Percentiles rank a stretch among this genome's conserved stretches.
Evolutionary conservation across 1,140 invertebrate species (phyloP).

Genomic region (Ostrea denselamellosa): DNA sequence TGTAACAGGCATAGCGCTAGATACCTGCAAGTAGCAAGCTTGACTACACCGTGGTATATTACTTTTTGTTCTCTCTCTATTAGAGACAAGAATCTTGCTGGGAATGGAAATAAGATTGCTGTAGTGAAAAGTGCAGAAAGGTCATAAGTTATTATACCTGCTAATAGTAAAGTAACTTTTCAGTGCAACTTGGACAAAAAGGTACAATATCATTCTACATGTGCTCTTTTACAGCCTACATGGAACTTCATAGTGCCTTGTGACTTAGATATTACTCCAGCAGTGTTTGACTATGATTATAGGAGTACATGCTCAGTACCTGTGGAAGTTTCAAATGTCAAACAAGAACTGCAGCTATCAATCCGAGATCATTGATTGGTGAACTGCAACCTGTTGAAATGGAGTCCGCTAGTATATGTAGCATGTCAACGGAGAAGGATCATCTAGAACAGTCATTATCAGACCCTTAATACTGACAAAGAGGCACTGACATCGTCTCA

Average conservation of each 20-base stretch:
- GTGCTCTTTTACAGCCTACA: background rate
- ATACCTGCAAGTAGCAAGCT: conserved; percentile 28
- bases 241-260: background rate
- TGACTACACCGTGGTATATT: conserved; percentile 44
- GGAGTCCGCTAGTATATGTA: background rate
- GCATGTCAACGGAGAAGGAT: background rate
- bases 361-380: conserved; percentile 13
- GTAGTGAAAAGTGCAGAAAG: conserved; percentile 10
- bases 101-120: conserved; percentile 6
- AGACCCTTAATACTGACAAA: background rate
- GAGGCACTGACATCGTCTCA: background rate
- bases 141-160: conserved; percentile 24
- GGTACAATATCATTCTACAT: background rate
- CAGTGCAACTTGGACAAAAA: conserved; percentile 19
- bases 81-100: conserved; percentile 30
- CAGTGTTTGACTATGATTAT: background rate
- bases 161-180: conserved; percentile 19
- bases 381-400: conserved; percentile 17
- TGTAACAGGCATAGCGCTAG: conserved; percentile 9
- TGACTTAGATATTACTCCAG: conserved; percentile 13
- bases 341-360: background rate
- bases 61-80: conserved; percentile 39
- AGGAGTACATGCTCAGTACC: background rate
- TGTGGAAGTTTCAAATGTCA: background rate
- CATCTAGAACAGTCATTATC: background rate